Base-by-base conservation (phyloP, 2,888 invertebrate genomes). In the Diarsia rubi region DNA sequence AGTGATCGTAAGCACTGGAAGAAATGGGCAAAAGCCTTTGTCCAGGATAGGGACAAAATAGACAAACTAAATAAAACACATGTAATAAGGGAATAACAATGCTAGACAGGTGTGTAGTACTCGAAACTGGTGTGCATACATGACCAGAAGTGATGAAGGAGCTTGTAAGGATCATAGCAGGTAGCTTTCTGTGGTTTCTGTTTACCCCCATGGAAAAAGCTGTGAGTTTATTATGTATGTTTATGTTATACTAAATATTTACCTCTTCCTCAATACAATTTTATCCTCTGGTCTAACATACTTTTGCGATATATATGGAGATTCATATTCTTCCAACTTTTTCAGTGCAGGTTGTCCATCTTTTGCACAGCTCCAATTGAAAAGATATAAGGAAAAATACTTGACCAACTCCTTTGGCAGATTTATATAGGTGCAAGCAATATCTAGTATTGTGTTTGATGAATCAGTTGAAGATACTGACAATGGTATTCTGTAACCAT, bases 271-370 rank as follows among this genome's bases (percentile, higher is more conserved):
- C 85, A 99, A 97, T 84, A 99, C 98, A 93, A 99, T 97, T 96
- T 98, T 98, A 92, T 98, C 97, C 83, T 97, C 98, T 81, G 97
- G 97, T 86, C 96, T 93, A 77, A 98, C 97, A 93, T 98, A 97
- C 92, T 98, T 98, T 87, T 98, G 98, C 71, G 99, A 99, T 95
- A 99, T 98, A 95, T 98, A 98, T 1, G 99, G 99, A 85, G 99
- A 99, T 97, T 99, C 99, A 97, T 99, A 99, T 94, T 99, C 98
- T 96, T 99, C 98, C 83, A 99, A 96, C 93, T 98, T 98, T 86
- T 99, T 97, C 81, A 99, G 96, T 89, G 99, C 98, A 96, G 97
- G 96, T 90, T 97, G 96, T 62, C 97, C 97, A 90, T 97, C 97
- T 88, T 97, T 97, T 57, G 98, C 98, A 91, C 97, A 97, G 79